Conservation (phyloP, 1,140 invertebrate species). For the Melanaphis sacchari region DNA sequence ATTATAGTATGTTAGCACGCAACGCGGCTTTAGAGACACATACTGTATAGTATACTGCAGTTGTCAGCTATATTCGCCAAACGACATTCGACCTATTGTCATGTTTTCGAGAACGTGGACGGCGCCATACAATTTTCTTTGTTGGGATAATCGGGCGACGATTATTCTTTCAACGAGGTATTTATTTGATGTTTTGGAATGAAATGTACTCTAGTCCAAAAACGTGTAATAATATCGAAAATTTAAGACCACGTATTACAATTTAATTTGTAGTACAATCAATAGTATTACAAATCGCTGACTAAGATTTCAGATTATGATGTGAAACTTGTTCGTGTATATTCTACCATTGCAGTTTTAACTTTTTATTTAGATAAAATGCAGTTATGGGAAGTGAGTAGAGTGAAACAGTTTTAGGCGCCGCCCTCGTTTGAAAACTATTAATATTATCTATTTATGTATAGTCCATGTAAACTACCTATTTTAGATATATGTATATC, state of each 20-base stretch:
- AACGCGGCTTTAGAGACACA: not conserved
- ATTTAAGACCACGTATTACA: not conserved
- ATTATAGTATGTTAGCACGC: not conserved
- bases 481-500: not conserved
- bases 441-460: not conserved
- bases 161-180: not conserved
- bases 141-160: not conserved
- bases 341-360: not conserved
- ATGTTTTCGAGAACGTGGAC: not conserved
- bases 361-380: not conserved
- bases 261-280: not conserved
- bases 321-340: not conserved
- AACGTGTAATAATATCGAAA: not conserved
- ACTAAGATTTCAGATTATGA: not conserved
- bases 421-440: not conserved
- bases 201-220: not conserved
- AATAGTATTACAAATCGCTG: not conserved
- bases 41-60: not conserved
- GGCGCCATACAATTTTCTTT: not conserved
- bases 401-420: not conserved
- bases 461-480: not conserved
- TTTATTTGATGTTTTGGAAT: slow-evolving; percentile 5
- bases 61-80: not conserved
- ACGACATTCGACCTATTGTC: not conserved
- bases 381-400: not conserved